phyloP scores from a whole-genome alignment of 1,140 invertebrate genomes.

The Lineus longissimus region DNA sequence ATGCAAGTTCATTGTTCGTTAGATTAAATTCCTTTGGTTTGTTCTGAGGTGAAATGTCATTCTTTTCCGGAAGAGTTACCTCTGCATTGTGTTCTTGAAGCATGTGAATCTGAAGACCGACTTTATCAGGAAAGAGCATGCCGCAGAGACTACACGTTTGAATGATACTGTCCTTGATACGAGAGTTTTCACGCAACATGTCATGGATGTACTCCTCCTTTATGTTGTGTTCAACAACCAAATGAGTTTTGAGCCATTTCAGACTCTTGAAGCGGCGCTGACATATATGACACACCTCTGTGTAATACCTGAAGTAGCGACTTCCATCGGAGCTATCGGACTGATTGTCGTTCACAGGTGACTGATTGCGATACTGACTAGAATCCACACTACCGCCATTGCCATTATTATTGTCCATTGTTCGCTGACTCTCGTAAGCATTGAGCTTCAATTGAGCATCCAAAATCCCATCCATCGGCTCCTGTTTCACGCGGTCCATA shows the following conservation, averaged over 20 bases:
- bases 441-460: no score
- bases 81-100: slow-evolving; percentile 58
- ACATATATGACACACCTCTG: slow-evolving; percentile 76
- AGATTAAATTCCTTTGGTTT: no score
- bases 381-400: background rate
- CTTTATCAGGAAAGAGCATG: slow-evolving; percentile 54
- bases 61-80: slow-evolving; percentile 16
- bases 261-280: slow-evolving; percentile 80
- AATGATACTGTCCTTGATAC: slow-evolving; percentile 10
- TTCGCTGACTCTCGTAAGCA: no score
- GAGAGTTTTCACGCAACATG: background rate
- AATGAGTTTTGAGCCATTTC: slow-evolving; percentile 84
- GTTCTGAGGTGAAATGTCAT: no score
- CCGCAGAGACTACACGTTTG: slow-evolving; percentile 56
- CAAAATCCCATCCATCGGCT: no score
- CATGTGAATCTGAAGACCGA: slow-evolving; percentile 59
- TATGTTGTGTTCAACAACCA: slow-evolving; percentile 80
- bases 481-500: no score
- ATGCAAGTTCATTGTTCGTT: background rate
- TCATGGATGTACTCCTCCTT: slow-evolving; percentile 1
- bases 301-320: slow-evolving; percentile 68
- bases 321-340: slow-evolving; percentile 1
- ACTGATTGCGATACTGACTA: slow-evolving; percentile 2
- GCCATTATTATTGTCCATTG: no score
- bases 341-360: background rate